Conservation (phyloP, 2,113 vertebrate species). For the Brachyhypopomus gauderio region DNA sequence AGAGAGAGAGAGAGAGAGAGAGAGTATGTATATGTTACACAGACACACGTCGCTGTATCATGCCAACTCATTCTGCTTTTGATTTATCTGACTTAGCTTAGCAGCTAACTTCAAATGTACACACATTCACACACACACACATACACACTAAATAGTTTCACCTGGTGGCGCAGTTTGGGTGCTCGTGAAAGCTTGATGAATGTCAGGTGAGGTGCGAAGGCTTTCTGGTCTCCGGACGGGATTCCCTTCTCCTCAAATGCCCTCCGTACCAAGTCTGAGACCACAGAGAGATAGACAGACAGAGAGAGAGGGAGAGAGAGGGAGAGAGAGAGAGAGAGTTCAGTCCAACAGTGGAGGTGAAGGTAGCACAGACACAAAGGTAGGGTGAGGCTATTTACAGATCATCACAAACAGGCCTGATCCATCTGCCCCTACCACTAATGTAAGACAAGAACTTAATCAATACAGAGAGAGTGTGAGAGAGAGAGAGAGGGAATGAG, state of each 20-base stretch:
- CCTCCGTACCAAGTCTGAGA: constrained; percentile 78
- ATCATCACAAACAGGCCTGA: constrained; percentile 50
- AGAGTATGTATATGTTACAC: too few relatives aligned
- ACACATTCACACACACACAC: too few relatives aligned
- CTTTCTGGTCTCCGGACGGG: constrained; percentile 73
- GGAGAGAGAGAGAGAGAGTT: constrained; percentile 47
- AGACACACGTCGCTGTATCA: too few relatives aligned
- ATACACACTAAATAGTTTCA: constrained; percentile 58
- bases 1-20: too few relatives aligned
- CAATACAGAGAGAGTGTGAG: constrained; percentile 63
- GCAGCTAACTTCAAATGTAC: too few relatives aligned
- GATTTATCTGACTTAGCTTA: too few relatives aligned
- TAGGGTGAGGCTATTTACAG: constrained; percentile 64
- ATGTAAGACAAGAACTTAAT: constrained; percentile 71
- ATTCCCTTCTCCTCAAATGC: constrained; percentile 87
- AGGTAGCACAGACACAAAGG: neutral
- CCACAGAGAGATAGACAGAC: constrained; percentile 22
- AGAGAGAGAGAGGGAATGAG: constrained; percentile 20
- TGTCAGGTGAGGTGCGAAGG: constrained; percentile 91
- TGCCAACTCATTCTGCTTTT: too few relatives aligned
- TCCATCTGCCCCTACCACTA: constrained; percentile 21
- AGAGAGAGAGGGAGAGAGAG: constrained; percentile 29
- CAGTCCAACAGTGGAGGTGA: constrained; percentile 41
- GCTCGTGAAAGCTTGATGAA: constrained; percentile 94
- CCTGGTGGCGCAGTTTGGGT: constrained; percentile 81